Evolutionary conservation across 2,888 invertebrate species (phyloP), one percentile per base, ranked within the genome.

Genomic region (Ophraella communa): DNA sequence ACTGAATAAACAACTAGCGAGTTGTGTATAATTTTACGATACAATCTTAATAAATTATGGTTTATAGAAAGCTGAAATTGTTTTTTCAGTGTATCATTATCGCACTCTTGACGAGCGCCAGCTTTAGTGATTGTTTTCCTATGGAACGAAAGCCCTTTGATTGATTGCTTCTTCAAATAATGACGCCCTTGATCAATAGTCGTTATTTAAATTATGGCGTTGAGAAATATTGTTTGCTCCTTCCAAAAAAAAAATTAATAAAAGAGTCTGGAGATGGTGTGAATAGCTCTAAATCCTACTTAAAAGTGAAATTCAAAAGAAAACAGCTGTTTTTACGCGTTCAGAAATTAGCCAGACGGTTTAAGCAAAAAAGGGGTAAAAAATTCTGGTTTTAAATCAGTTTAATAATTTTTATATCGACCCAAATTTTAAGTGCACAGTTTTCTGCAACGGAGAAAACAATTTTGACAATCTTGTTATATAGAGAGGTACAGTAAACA

Each of bases 151-250:
- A 62, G 65, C 63, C 51, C 42, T 54, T 61, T 68, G 68, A 68
- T 68, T 66, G 68, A 68, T 68, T 59, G 49, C 66, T 44, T 14
- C 59, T 66, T 59, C 55, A 62, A 65, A 67, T 51, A 53, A 57
- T 54, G 27, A 59, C 59, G 30, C 64, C 56, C 55, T 64, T 66
- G 68, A 68, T 68, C 68, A 68, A 68, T 66, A 64, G 57, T 54
- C 61, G 64, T 60, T 42, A 66, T 68, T 68, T 58, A 64, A 57
- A 58, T 61, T 33, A 65, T 69, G 62, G 66, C 67, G 67, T 64
- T 68, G 69, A 71, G 60, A 57, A 62, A 70, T 68, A 63, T 65
- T 69, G 64, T 66, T 70, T 70, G 65, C 64, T 51, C 24, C 24
- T 21, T 18, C 39, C 7, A 59, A 51, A 27, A 51, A 27, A 14